Evolutionary conservation across 2,113 vertebrate genomes (phyloP).

Genomic region (Fregata magnificens): DNA sequence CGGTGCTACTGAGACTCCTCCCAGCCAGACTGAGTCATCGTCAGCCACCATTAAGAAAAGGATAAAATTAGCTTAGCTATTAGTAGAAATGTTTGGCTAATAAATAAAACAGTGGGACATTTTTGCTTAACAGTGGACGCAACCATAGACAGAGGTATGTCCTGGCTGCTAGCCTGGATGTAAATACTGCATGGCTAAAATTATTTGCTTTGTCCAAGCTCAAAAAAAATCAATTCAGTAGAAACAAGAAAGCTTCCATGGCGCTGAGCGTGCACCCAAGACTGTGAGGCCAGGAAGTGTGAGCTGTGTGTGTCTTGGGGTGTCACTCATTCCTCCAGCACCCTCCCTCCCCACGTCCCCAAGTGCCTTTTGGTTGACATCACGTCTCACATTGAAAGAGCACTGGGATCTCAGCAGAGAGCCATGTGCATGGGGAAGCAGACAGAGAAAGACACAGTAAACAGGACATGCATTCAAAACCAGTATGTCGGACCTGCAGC

Average conservation of each 20-base stretch:
- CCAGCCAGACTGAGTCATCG: background rate
- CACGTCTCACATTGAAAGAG: background rate
- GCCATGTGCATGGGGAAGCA: fast-evolving
- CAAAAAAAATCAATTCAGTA: background rate
- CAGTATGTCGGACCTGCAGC: background rate
- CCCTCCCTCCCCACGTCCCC: background rate
- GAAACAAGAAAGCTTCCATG: background rate
- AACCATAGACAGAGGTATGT: background rate
- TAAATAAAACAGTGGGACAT: constrained; percentile 27
- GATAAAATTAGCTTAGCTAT: constrained; percentile 50
- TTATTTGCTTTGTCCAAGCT: background rate
- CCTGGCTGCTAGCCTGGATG: background rate
- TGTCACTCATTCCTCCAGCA: background rate
- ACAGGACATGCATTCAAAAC: background rate
- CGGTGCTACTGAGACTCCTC: background rate
- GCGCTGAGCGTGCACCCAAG: background rate
- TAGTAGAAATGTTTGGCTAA: constrained; percentile 35
- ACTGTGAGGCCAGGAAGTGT: background rate
- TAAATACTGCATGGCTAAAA: constrained; percentile 30
- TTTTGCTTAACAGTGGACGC: constrained; percentile 22
- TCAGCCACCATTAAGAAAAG: background rate
- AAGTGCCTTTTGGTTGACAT: constrained; percentile 11
- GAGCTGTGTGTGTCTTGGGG: background rate
- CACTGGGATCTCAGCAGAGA: background rate
- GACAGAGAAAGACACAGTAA: background rate